These are phyloP conservation scores for Spatulosminthurus flaviceps DNA, from an alignment of 2,888 invertebrate genomes.

Conservation along the genomic window DNA sequence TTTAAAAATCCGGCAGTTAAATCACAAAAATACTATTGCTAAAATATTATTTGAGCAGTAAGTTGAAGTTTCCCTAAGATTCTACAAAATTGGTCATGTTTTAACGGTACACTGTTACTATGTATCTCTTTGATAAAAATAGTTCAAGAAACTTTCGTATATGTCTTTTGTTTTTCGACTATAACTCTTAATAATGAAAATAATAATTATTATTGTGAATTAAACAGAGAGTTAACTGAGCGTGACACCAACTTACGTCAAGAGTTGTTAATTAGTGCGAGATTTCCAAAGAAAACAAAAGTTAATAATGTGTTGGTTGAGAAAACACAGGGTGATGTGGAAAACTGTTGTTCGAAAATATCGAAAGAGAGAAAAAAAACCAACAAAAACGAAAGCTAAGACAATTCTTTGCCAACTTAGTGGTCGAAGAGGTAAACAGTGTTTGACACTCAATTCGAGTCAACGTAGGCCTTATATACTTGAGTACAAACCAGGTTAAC, in stretches of 20 bases:
- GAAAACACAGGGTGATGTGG: not conserved
- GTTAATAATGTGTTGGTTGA: not conserved
- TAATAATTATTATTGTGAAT: not conserved
- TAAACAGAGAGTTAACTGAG: not conserved
- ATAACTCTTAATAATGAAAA: not conserved
- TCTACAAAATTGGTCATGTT: not conserved
- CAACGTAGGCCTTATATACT: slow-evolving; percentile 33
- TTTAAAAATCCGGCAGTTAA: not conserved
- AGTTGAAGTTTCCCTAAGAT: too few species aligned
- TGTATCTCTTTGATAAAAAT: not conserved
- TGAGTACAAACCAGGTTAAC: slow-evolving; percentile 45
- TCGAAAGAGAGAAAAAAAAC: not conserved
- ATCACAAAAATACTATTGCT: not conserved
- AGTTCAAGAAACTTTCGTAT: slow-evolving; percentile 7
- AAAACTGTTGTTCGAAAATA: not conserved
- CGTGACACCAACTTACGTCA: slow-evolving; percentile 23
- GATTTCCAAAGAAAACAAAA: slow-evolving; percentile 19
- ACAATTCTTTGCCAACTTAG: not conserved
- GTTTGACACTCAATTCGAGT: slow-evolving; percentile 33
- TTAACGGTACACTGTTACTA: slow-evolving; percentile 2
- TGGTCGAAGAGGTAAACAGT: slow-evolving; percentile 35
- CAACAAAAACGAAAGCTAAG: not conserved
- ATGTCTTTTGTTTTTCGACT: not conserved
- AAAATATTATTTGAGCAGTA: not conserved
- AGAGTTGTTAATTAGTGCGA: not conserved